These are phyloP conservation scores for Galerucella nymphaeae DNA, from an alignment of 2,888 invertebrate species.

Conservation along the genomic window DNA sequence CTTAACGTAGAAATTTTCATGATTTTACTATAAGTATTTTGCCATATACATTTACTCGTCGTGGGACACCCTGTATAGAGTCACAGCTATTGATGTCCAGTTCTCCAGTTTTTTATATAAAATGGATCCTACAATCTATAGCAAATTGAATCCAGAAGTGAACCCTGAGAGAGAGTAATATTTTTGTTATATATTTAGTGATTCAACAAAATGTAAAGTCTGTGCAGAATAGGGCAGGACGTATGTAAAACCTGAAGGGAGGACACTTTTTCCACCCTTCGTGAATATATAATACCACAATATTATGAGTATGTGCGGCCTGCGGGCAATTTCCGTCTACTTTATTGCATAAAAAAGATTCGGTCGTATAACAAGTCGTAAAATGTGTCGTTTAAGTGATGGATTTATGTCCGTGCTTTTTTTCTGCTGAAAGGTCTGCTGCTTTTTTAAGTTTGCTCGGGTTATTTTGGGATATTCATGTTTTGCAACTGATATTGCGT, in stretches of 20 bases:
- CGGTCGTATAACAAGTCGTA: slow-evolving; percentile 35
- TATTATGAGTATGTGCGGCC: slow-evolving; percentile 49
- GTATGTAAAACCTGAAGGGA: slow-evolving; percentile 8
- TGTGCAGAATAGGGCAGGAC: too few species aligned
- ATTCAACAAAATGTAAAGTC: too few species aligned
- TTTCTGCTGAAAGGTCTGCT: slow-evolving; percentile 22
- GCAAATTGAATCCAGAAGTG: too few species aligned
- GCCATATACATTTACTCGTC: too few species aligned
- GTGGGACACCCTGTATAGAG: too few species aligned
- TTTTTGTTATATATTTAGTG: too few species aligned
- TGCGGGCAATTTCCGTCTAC: slow-evolving; percentile 49
- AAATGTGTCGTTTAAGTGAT: slow-evolving; percentile 53
- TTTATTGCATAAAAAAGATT: slow-evolving; percentile 37
- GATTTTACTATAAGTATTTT: too few species aligned
- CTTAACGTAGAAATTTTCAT: too few species aligned
- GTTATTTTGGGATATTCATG: slow-evolving; percentile 5
- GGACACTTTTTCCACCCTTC: slow-evolving; percentile 37
- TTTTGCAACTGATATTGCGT: not conserved
- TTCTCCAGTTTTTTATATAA: too few species aligned
- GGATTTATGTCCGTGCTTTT: slow-evolving; percentile 52
- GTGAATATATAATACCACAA: slow-evolving; percentile 54
- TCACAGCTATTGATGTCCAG: too few species aligned
- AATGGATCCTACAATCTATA: too few species aligned
- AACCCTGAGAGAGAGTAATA: too few species aligned
- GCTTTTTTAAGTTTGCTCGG: slow-evolving; percentile 1